These are phyloP conservation scores for Zaprionus ghesquierei DNA, from an alignment of 1,140 invertebrate genomes.

Conservation along the genomic window DNA sequence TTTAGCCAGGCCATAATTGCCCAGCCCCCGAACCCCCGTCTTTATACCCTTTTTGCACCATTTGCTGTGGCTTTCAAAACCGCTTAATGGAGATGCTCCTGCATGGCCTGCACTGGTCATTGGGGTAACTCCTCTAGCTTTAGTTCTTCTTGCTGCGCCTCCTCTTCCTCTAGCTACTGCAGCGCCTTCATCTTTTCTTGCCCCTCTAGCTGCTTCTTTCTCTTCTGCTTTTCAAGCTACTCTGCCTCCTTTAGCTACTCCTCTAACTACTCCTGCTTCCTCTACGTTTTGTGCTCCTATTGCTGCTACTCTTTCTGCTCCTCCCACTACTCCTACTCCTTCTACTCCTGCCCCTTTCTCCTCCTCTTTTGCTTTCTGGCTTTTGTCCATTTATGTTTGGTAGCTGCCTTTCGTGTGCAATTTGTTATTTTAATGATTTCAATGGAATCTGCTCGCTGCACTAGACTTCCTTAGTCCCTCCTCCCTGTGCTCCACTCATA, in stretches of 20 bases:
- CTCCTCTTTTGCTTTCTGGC: constrained; percentile 35
- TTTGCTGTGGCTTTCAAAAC: constrained; percentile 54
- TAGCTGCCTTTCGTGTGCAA: constrained; percentile 71
- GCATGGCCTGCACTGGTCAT: not conserved
- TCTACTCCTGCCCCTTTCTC: not conserved
- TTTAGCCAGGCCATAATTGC: constrained; percentile 39
- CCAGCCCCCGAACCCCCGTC: constrained; percentile 13
- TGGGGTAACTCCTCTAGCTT: too few relatives aligned
- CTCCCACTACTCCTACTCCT: not conserved
- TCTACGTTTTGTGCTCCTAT: not conserved
- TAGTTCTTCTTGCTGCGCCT: too few relatives aligned
- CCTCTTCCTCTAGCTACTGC: not conserved
- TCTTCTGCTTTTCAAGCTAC: not conserved
- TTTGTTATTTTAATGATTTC: constrained; percentile 82
- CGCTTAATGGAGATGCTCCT: constrained; percentile 23
- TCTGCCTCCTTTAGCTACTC: not conserved
- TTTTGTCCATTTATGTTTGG: constrained; percentile 60
- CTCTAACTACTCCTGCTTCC: not conserved
- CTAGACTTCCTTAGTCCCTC: not conserved
- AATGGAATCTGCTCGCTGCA: constrained; percentile 60
- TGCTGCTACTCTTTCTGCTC: not conserved
- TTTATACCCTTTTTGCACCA: constrained; percentile 70
- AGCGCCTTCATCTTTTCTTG: too few relatives aligned
- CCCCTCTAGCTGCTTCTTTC: not conserved
- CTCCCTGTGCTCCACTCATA: not conserved